phyloP scores from a whole-genome alignment of 2,113 vertebrate genomes.

The Mustelus asterias region DNA sequence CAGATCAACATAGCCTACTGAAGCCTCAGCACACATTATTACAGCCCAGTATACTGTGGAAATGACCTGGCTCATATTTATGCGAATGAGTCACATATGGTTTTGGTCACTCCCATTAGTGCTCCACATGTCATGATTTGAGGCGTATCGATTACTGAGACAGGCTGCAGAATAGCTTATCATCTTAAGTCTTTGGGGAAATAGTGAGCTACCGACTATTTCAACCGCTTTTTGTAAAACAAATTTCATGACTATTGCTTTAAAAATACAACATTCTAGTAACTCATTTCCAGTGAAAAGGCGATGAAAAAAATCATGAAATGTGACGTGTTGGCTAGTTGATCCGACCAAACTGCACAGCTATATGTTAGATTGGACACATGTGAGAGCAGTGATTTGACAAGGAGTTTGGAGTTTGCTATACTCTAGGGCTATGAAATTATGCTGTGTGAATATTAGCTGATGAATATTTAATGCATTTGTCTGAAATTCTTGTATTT shows the following conservation, averaged over 20 bases:
- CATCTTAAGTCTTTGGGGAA: background rate
- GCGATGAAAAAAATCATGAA: background rate
- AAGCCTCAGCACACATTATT: background rate
- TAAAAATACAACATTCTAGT: background rate
- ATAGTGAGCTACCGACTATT: background rate
- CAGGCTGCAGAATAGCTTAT: background rate
- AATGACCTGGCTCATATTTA: background rate
- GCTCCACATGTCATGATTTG: background rate
- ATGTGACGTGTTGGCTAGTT: background rate
- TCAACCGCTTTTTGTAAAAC: background rate
- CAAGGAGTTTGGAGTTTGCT: constrained; percentile 11
- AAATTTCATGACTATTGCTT: background rate
- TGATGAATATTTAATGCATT: constrained; percentile 1
- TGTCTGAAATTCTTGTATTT: background rate
- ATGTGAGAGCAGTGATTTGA: background rate
- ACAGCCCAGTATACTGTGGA: background rate
- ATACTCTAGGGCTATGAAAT: background rate
- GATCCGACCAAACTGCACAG: background rate
- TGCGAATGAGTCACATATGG: background rate
- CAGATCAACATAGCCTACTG: background rate
- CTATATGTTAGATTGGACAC: too few species aligned
- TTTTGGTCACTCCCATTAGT: background rate
- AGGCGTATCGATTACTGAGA: background rate
- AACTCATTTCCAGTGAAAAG: background rate
- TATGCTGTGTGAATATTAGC: constrained; percentile 13